Conservation (phyloP, 2,797 vertebrate species). For the Pantherophis vulpinus region DNA sequence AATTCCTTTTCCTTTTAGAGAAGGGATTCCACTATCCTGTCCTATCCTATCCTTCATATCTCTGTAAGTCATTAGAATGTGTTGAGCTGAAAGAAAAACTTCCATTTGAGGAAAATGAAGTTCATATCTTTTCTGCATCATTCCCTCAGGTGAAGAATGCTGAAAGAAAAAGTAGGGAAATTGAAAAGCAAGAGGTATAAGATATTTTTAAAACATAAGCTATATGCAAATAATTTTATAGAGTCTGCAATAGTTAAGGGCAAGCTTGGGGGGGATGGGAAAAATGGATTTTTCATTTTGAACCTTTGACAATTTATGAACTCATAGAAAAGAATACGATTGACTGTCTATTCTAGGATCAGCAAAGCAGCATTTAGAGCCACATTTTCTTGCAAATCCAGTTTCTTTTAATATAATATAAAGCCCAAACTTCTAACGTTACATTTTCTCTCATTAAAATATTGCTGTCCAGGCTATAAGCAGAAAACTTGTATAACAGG, state of each 20-base stretch:
- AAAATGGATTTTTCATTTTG: not conserved
- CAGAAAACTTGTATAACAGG: not conserved
- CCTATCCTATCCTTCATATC: not conserved
- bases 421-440: not conserved
- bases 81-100: not conserved
- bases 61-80: not conserved
- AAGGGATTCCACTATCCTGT: not conserved
- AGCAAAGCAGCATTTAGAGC: not conserved
- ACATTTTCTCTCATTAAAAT: not conserved
- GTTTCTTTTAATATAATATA: not conserved
- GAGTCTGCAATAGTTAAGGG: not conserved
- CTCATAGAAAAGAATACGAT: not conserved
- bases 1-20: not conserved
- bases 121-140: not conserved
- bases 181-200: not conserved
- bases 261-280: not conserved
- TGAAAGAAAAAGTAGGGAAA: not conserved
- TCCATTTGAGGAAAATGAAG: not conserved
- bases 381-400: not conserved
- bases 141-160: not conserved
- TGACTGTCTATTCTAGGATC: not conserved
- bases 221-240: not conserved
- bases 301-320: not conserved
- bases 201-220: not conserved
- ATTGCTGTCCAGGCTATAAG: not conserved